These are phyloP conservation scores for Epistrophe grossulariae DNA, from an alignment of 2,888 invertebrate genomes.

Conservation along the genomic window DNA sequence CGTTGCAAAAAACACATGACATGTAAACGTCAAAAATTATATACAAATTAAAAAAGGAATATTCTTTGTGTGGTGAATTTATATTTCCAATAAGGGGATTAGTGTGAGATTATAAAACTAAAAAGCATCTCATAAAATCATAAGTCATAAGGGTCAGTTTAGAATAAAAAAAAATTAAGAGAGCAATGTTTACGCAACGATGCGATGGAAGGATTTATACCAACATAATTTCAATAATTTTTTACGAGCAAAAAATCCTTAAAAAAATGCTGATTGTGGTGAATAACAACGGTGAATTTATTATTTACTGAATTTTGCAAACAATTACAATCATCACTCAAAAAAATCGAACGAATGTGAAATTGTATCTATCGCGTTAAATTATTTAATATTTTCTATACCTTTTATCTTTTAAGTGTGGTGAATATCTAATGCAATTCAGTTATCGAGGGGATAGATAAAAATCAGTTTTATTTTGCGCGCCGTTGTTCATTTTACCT, in stretches of 20 bases:
- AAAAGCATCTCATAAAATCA: slow-evolving; percentile 46
- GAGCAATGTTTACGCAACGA: slow-evolving; percentile 69
- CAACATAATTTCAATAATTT: background rate
- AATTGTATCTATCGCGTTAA: no score
- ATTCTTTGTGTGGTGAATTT: slow-evolving; percentile 47
- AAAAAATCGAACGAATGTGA: no score
- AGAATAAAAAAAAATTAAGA: slow-evolving; percentile 18
- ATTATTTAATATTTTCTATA: background rate
- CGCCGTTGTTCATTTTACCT: background rate
- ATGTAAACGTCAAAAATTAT: slow-evolving; percentile 13
- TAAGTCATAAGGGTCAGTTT: background rate
- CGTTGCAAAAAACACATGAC: background rate
- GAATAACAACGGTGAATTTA: background rate
- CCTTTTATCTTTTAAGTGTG: slow-evolving; percentile 16
- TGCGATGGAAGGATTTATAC: slow-evolving; percentile 6
- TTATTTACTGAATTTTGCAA: background rate
- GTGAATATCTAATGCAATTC: slow-evolving; percentile 21
- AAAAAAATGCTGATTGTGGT: background rate
- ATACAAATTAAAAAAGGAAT: background rate
- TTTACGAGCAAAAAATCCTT: background rate
- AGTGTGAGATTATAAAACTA: slow-evolving; percentile 10
- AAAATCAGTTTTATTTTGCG: background rate
- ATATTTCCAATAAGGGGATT: background rate
- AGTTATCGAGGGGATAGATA: background rate
- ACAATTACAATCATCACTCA: background rate